These are phyloP conservation scores for Orius laevigatus DNA, from an alignment of 1,140 invertebrate species.

Conservation along the genomic window DNA sequence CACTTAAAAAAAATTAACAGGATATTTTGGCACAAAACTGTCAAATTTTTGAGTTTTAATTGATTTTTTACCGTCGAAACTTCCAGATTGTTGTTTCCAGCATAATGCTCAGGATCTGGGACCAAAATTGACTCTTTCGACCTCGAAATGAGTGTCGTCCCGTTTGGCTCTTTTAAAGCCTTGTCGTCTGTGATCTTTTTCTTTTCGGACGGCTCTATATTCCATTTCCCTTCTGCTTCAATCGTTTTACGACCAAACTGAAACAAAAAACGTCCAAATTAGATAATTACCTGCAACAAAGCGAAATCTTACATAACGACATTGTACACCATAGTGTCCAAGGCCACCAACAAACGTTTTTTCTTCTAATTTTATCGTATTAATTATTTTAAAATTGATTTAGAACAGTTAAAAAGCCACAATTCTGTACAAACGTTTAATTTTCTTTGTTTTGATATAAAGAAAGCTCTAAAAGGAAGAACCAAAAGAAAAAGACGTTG, in stretches of 20 bases:
- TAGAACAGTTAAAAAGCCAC: too few relatives aligned
- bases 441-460: too few relatives aligned
- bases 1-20: background rate
- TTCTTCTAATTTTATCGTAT: too few relatives aligned
- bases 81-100: constrained; percentile 23
- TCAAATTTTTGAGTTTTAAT: background rate
- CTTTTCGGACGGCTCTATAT: constrained; percentile 29
- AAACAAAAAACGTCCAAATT: constrained; percentile 23
- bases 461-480: too few relatives aligned
- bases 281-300: background rate
- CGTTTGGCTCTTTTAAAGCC: constrained; percentile 10
- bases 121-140: constrained; percentile 39
- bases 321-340: too few relatives aligned
- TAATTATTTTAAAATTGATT: too few relatives aligned
- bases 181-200: constrained; percentile 17
- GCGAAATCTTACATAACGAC: background rate
- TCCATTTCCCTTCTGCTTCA: constrained; percentile 39
- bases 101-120: constrained; percentile 37
- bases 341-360: too few relatives aligned
- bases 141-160: constrained; percentile 34
- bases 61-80: constrained; percentile 12
- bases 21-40: background rate
- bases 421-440: too few relatives aligned
- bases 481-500: too few relatives aligned
- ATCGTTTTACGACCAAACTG: constrained; percentile 66